Conservation (phyloP, 2,797 vertebrate genomes). For the Capromys pilorides region DNA sequence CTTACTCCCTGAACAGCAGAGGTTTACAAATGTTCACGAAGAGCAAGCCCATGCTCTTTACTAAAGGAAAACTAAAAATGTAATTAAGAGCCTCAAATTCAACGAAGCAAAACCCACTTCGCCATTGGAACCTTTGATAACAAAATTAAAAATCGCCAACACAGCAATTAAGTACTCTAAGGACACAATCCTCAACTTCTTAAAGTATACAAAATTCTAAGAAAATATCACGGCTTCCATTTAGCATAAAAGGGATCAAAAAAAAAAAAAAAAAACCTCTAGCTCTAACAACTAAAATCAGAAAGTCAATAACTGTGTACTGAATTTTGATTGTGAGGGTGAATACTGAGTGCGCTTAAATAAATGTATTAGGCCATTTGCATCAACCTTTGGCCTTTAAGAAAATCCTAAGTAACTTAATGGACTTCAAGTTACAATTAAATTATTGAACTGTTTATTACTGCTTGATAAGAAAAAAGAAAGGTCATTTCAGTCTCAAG, state of each 20-base stretch:
- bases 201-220: constrained; percentile 45
- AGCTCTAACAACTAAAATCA: constrained; percentile 88
- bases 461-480: neutral
- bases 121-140: constrained; percentile 45
- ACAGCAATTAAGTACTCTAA: constrained; percentile 7
- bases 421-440: constrained; percentile 17
- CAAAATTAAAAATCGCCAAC: constrained; percentile 38
- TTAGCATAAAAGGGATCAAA: constrained; percentile 69
- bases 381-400: neutral
- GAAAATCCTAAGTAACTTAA: neutral
- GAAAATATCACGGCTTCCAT: neutral
- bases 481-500: constrained; percentile 71
- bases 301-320: too few species aligned
- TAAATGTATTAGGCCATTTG: neutral
- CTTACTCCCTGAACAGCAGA: neutral
- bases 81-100: constrained; percentile 17
- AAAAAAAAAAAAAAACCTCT: constrained; percentile 91
- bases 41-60: constrained; percentile 36
- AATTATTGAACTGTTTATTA: neutral
- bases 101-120: constrained; percentile 53
- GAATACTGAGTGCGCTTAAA: neutral
- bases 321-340: neutral
- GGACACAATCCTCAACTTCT: constrained; percentile 38
- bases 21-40: neutral
- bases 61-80: constrained; percentile 44